Base-by-base conservation (phyloP, 2,113 vertebrate species). In the Promerops cafer region DNA sequence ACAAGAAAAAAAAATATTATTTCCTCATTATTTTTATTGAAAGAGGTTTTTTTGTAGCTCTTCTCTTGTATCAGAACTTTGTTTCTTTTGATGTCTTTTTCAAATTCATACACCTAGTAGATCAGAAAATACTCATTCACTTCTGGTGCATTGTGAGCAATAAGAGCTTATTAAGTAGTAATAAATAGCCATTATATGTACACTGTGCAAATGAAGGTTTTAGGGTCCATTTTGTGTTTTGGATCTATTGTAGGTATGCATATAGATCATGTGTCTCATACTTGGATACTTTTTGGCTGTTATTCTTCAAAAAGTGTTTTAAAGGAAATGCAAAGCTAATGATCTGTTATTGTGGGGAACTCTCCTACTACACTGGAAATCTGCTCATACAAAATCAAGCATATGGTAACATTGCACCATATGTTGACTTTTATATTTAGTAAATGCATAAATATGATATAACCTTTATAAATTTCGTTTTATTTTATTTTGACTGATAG, bases 371-470 rank as follows among this genome's bases (percentile, higher is more conserved):
- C 76, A 71, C 0, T 93, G 83, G 86, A 96, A 97, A 95, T 96
- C 92, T 96, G 93, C 56, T 96, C 85, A 64, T 88, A 78, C 22
- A 88, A 66, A 93, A 90, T 83, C 79, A 90, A 86, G 37, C 96
- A 97, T 96, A 96, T 97, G 95, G 96, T 86, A 92, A 83, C 90
- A 71, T 88, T 94, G 95, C 52, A 83, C 93, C 95, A 94, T 96
- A 94, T 96, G 96, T 75, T 94, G 60, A 66, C 83, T 96, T 97
- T 95, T 96, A 94, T 96, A 93, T 95, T 96, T 92, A 94, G 96
- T 77, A 97, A 96, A 90, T 4, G 88, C 88, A 95, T 93, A 95
- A 93, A 96, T 93, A 89, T 66, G 82, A 94, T 88, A 88, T 86
- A 93, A 95, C 90, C 86, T 96, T 96, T 92, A 66, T 90, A 90